Evolutionary conservation across 2,797 vertebrate species (phyloP).

Genomic region (Mareca strepera): DNA sequence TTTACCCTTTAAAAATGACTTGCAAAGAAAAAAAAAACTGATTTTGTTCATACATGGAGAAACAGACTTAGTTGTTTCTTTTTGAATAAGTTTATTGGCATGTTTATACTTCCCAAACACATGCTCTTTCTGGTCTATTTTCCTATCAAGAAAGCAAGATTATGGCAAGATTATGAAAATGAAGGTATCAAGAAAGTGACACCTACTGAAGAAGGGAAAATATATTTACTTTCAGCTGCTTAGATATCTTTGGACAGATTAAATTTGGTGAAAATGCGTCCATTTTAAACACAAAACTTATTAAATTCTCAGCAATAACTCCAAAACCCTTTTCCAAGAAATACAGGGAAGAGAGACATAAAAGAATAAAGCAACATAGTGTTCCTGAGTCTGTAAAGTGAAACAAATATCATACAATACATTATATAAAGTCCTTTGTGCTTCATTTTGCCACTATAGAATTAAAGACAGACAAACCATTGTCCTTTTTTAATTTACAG

Average conservation of each 20-base stretch:
- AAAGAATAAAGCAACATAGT: constrained; percentile 39
- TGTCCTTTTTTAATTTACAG: not conserved
- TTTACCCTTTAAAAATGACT: not conserved
- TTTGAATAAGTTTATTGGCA: not conserved
- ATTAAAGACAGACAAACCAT: constrained; percentile 19
- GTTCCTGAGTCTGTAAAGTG: constrained; percentile 21
- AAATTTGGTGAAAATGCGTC: constrained; percentile 21
- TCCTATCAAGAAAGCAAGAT: not conserved
- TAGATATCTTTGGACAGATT: not conserved
- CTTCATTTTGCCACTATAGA: not conserved
- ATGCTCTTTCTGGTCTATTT: not conserved
- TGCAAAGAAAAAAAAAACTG: not conserved
- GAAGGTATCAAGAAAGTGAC: not conserved
- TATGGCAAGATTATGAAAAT: not conserved
- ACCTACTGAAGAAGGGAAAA: not conserved
- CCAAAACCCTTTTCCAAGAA: constrained; percentile 50
- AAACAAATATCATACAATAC: constrained; percentile 35
- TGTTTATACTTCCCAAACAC: not conserved
- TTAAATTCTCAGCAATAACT: constrained; percentile 16
- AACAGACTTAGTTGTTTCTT: not conserved
- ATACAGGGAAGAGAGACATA: not conserved
- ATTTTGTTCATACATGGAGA: not conserved
- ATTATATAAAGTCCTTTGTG: constrained; percentile 8
- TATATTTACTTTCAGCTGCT: not conserved
- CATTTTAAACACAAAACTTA: constrained; percentile 16